These are phyloP conservation scores for Gymnoscopelus braueri DNA, from an alignment of 2,797 vertebrate species.

Conservation along the genomic window DNA sequence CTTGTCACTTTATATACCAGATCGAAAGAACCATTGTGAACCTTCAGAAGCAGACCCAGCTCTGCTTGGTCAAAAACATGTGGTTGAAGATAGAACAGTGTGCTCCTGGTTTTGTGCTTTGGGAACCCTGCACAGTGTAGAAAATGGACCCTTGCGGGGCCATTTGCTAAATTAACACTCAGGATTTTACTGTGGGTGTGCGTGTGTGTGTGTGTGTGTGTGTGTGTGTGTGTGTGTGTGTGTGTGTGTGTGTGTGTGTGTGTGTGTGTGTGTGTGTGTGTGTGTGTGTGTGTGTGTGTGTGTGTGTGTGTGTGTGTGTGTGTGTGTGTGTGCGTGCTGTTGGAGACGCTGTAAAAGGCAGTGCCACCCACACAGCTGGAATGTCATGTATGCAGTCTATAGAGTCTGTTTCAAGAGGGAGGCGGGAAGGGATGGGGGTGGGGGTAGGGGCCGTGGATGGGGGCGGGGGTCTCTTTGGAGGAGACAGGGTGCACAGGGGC, in stretches of 20 bases:
- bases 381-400: conserved; percentile 90
- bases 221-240: conserved; percentile 6
- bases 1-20: too few species aligned
- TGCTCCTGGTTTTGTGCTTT: conserved; percentile 63
- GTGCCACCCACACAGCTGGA: conserved; percentile 92
- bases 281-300: too few species aligned
- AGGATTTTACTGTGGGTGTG: too few species aligned
- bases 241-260: conserved; percentile 45
- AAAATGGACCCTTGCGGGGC: too few species aligned
- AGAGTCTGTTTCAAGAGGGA: conserved; percentile 81
- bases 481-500: conserved; percentile 54
- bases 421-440: conserved; percentile 23
- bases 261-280: too few species aligned
- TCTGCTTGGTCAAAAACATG: conserved; percentile 15
- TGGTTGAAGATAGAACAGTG: conserved; percentile 51
- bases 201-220: too few species aligned
- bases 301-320: not conserved
- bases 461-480: conserved; percentile 40
- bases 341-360: conserved; percentile 83
- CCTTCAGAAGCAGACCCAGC: not conserved
- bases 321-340: conserved; percentile 65
- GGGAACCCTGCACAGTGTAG: conserved; percentile 46
- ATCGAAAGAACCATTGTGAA: not conserved
- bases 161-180: not conserved
- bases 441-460: conserved; percentile 4